These are phyloP conservation scores for Periplaneta americana DNA, from an alignment of 1,140 invertebrate species.

Conservation along the genomic window DNA sequence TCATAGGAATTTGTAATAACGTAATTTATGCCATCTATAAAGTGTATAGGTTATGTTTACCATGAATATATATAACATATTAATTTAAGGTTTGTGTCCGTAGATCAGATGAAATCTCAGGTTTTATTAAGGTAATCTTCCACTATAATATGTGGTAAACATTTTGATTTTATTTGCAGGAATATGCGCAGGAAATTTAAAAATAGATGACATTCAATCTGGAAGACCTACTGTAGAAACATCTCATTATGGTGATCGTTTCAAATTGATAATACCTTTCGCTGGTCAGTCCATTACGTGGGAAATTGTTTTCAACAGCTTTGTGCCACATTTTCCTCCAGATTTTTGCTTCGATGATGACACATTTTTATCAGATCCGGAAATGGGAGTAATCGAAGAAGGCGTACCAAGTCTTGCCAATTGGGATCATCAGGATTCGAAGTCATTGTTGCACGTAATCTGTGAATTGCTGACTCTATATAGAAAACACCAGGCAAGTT, in stretches of 20 bases:
- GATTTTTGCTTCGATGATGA: conserved; percentile 48
- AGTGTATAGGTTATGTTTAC: too few relatives aligned
- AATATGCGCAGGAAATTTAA: neutral
- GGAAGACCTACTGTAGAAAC: conserved; percentile 1
- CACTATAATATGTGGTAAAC: too few relatives aligned
- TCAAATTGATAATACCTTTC: conserved; percentile 36
- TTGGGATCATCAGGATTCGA: conserved; percentile 46
- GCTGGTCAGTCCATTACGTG: conserved; percentile 33
- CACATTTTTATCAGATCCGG: conserved; percentile 44
- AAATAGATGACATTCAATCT: conserved; percentile 4
- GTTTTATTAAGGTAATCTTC: too few relatives aligned
- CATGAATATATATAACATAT: too few relatives aligned
- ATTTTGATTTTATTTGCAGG: neutral
- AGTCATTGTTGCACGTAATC: conserved; percentile 46
- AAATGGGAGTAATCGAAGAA: conserved; percentile 39
- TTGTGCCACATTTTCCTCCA: conserved; percentile 34
- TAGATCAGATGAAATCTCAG: too few relatives aligned
- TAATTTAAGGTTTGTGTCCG: too few relatives aligned
- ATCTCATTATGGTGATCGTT: conserved; percentile 30
- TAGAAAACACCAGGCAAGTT: conserved; percentile 45
- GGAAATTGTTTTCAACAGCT: conserved; percentile 35
- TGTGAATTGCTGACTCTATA: conserved; percentile 45
- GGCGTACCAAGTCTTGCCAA: conserved; percentile 47
- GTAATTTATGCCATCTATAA: too few relatives aligned
- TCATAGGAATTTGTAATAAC: too few relatives aligned